Base-by-base conservation (phyloP, 2,797 vertebrate species). In the Gouania willdenowi region DNA sequence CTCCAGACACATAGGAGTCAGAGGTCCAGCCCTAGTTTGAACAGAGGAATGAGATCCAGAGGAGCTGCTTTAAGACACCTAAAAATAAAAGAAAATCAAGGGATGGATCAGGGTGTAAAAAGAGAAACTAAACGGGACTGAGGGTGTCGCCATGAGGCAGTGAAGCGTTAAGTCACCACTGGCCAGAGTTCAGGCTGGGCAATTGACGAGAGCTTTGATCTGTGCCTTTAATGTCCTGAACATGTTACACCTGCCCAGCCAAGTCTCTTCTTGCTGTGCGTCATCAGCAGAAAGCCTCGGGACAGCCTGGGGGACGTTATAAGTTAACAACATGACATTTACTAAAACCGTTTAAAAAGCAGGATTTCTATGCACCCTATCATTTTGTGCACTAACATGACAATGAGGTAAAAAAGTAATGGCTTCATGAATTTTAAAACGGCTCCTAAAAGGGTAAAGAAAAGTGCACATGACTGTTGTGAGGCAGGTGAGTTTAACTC, bases 151-250 rank as follows among this genome's bases (percentile, higher is more conserved):
- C 54, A 58, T 5, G 55, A 49, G 58, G 58, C 60, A 77, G 46
- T 58, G 65, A 69, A 52, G 62, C 59, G 26, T 58, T 46, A 36
- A 38, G 54, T 63, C 62, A 57, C 50, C 25, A 38, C 45, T 14
- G 46, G 30, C 57, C 57, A 59, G 19, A 70, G 68, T 65, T 66
- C 65, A 69, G 62, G 32, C 50, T 8, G 23, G 42, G 23, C 55
- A 24, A 45, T 53, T 49, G 46, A 45, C 13, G 7, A 10, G 19
- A 33, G 56, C 81, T 87, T 81, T 82, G 78, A 86, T 83, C 71
- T 66, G 36, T 5, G 28, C 15, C 61, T 79, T 75, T 81, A 56
- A 66, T 71, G 63, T 50, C 47, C 24, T 10, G 18, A 66, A 73
- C 64, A 47, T 13, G 40, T 61, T 57, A 50, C 75, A 84, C 79